These are phyloP conservation scores for Stegana nigrithorax DNA, from an alignment of 2,888 invertebrate genomes.

Conservation along the genomic window DNA sequence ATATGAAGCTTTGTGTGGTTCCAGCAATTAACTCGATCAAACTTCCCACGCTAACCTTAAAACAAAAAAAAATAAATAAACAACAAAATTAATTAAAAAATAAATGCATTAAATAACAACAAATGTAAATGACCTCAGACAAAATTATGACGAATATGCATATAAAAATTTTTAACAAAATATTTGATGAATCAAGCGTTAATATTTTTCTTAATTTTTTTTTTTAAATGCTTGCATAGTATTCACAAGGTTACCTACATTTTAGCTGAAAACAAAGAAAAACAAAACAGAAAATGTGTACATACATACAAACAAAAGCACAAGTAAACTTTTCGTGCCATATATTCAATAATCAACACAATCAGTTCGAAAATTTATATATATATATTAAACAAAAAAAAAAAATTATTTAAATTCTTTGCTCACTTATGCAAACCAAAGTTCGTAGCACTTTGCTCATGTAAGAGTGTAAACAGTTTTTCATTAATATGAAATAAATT, in stretches of 20 bases:
- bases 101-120: slow-evolving; percentile 3
- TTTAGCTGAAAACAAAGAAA: neutral
- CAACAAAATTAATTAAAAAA: neutral
- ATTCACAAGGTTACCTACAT: slow-evolving; percentile 8
- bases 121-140: neutral
- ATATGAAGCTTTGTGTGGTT: too few relatives aligned
- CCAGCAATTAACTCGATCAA: neutral
- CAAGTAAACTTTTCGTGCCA: slow-evolving; percentile 9
- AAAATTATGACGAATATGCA: neutral
- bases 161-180: neutral
- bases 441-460: slow-evolving; percentile 3
- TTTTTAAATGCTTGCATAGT: neutral
- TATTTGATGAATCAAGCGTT: neutral
- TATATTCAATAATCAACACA: neutral
- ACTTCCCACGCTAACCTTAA: slow-evolving; percentile 6
- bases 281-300: neutral
- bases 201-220: neutral
- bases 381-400: neutral
- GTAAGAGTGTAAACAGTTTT: neutral
- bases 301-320: neutral
- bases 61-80: neutral
- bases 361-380: neutral
- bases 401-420: slow-evolving; percentile 8
- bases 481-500: neutral
- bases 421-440: neutral